Evolutionary conservation across 2,797 vertebrate species (phyloP), one percentile per base, ranked within the genome.

Genomic region (Lateolabrax maculatus): DNA sequence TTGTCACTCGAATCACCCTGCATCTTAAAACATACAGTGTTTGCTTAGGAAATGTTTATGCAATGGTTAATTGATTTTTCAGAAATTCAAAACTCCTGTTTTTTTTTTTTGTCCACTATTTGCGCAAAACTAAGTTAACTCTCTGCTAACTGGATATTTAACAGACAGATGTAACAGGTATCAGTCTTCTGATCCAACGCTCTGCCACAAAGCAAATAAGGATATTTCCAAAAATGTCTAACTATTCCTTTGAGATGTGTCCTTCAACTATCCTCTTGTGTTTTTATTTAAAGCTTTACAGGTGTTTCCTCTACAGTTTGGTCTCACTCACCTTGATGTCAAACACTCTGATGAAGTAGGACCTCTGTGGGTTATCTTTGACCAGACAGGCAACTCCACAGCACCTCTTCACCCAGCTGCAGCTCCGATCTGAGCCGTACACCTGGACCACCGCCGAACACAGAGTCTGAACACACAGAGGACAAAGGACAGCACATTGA

Each of bases 291-390:
- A 19, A 61, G 25, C 9, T 46, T 37, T 5, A 53, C n/a, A 48
- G 25, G 9, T 0, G 25, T 46, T 43, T 23, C 21, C 31, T 21
- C 5, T 4, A 27, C 19, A 41, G 31, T 36, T 5, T 1, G 11
- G 12, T 7, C 57, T 10, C 84, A 13, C 95, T 96, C 88, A 99
- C 98, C 96, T 98, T 99, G 89, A 99, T 98, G 93, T 99, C 98
- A 85, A 97, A 98, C 91, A 99, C 96, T 86, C 98, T 95, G 93
- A 99, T 97, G 95, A 97, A 99, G 95, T 99, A 99, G 2, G 98
- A 99, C 89, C 98, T 97, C 93, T 97, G 97, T 0, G 97, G 97
- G 96, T 99, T 99, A 96, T 99, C 98, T 93, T 99, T 99, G 89
- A 99, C 97, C 89, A 99, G 94, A 89, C 98, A 99, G 84, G 96